These are phyloP conservation scores for Perizoma affinitatum DNA, from an alignment of 2,888 invertebrate genomes.

Conservation along the genomic window DNA sequence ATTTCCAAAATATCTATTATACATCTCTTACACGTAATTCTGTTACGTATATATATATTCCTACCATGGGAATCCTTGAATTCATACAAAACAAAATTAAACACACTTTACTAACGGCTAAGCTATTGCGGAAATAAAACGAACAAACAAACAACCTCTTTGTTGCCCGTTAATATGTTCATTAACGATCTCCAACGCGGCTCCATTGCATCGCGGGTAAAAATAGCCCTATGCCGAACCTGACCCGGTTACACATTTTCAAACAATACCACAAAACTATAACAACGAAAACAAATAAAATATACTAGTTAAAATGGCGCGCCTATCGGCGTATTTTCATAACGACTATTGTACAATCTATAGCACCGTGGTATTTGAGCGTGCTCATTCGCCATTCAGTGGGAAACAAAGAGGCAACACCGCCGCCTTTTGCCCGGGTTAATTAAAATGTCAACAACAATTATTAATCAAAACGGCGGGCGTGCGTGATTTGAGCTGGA, in stretches of 20 bases:
- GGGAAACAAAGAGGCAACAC: conserved; percentile 63
- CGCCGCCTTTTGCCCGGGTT: conserved; percentile 74
- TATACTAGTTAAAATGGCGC: conserved; percentile 24
- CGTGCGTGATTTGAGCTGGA: conserved; percentile 36
- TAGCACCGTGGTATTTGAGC: conserved; percentile 25
- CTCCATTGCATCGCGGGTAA: not conserved
- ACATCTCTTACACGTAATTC: too few relatives aligned
- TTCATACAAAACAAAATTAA: too few relatives aligned
- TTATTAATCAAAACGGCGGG: conserved; percentile 72
- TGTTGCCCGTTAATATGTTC: too few relatives aligned
- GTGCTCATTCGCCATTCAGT: conserved; percentile 54
- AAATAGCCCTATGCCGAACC: not conserved
- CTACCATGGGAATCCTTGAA: too few relatives aligned
- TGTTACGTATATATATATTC: too few relatives aligned
- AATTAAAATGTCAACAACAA: conserved; percentile 81
- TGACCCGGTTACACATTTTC: conserved; percentile 29
- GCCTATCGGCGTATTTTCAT: conserved; percentile 30
- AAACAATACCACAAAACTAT: conserved; percentile 21
- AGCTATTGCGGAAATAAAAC: too few relatives aligned
- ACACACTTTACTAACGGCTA: too few relatives aligned
- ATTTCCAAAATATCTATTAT: too few relatives aligned
- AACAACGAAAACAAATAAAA: conserved; percentile 36
- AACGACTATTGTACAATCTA: conserved; percentile 39
- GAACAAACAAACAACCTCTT: too few relatives aligned
- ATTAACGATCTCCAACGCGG: too few relatives aligned